Evolutionary conservation across 2,113 vertebrate genomes (phyloP).

Genomic region (Dryoscopus gambensis): DNA sequence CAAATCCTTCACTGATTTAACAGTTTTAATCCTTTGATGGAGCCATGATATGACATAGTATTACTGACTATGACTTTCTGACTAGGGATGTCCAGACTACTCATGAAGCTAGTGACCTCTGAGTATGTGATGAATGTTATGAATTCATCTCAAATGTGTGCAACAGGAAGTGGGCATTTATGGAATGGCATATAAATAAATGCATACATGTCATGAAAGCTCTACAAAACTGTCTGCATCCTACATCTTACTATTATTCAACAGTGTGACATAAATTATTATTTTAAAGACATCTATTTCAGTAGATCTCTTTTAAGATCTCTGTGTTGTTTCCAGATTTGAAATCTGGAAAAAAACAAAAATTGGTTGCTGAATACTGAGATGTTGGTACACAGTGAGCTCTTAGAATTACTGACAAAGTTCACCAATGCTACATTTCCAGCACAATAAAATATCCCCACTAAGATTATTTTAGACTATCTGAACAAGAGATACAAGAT

Average conservation of each 20-base stretch:
- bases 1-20: not conserved
- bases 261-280: not conserved
- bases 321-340: not conserved
- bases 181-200: not conserved
- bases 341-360: not conserved
- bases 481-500: not conserved
- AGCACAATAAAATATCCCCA: not conserved
- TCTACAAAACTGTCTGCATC: not conserved
- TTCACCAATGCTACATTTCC: not conserved
- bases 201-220: not conserved
- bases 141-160: not conserved
- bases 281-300: not conserved
- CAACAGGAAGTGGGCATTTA: not conserved
- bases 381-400: not conserved
- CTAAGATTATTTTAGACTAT: not conserved
- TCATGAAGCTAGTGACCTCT: not conserved
- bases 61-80: not conserved
- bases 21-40: not conserved
- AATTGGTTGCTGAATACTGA: not conserved
- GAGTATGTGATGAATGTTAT: not conserved
- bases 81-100: not conserved
- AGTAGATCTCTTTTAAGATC: not conserved
- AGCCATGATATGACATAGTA: not conserved
- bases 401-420: not conserved
- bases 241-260: not conserved